These are phyloP conservation scores for Listrodromus nycthemerus DNA, from an alignment of 2,888 invertebrate genomes.

Conservation along the genomic window DNA sequence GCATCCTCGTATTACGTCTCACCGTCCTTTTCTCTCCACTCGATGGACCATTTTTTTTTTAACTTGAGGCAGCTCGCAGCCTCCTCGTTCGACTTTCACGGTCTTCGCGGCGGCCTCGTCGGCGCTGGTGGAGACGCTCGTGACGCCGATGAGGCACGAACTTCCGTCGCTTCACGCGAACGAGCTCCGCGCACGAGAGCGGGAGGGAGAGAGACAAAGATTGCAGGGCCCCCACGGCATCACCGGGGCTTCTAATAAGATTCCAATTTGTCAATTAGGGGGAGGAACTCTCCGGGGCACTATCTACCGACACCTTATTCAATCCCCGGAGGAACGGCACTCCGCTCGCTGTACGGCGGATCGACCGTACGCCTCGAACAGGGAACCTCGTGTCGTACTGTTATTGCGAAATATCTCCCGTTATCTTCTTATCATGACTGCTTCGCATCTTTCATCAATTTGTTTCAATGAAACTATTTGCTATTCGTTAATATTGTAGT, in stretches of 20 bases:
- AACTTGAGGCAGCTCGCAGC: conserved; percentile 59
- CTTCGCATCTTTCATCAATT: no score
- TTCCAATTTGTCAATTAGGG: conserved; percentile 90
- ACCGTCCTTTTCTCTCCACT: conserved; percentile 74
- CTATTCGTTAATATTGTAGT: neutral
- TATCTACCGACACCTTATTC: conserved; percentile 73
- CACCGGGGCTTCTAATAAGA: conserved; percentile 87
- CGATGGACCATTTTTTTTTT: conserved; percentile 61
- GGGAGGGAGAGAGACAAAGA: conserved; percentile 28
- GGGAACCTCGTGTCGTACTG: conserved; percentile 31
- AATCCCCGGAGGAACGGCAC: conserved; percentile 62
- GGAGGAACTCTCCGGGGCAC: conserved; percentile 80
- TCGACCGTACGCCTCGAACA: conserved; percentile 67
- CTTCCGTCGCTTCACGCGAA: conserved; percentile 69
- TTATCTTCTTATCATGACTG: no score
- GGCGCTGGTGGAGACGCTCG: conserved; percentile 49
- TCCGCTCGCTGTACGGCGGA: conserved; percentile 4
- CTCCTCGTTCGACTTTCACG: conserved; percentile 62
- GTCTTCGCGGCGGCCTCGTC: conserved; percentile 34
- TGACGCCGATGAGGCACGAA: conserved; percentile 49
- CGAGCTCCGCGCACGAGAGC: conserved; percentile 10
- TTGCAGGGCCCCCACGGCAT: conserved; percentile 81
- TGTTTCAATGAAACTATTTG: no score
- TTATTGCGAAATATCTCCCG: no score
- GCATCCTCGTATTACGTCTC: conserved; percentile 80